Evolutionary conservation across 1,140 invertebrate species (phyloP).

Genomic region (Bombus sylvicola): DNA sequence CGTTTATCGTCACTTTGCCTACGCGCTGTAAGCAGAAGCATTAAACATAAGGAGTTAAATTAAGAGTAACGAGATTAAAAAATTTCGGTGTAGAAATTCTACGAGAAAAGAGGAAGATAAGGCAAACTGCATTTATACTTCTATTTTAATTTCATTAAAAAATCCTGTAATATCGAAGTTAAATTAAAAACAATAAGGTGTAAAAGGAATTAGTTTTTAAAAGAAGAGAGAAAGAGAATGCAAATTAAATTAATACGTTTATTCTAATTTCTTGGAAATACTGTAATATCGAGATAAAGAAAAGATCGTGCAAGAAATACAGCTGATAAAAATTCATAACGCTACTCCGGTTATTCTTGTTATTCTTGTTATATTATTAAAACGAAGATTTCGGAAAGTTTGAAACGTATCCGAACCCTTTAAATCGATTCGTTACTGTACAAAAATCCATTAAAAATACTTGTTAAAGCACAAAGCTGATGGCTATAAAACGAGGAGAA

Average conservation of each 20-base stretch:
- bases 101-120: not conserved
- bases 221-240: too few relatives aligned
- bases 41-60: not conserved
- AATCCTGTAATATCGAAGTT: not conserved
- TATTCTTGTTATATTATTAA: too few relatives aligned
- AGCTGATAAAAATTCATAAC: too few relatives aligned
- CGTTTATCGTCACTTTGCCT: conserved; percentile 93
- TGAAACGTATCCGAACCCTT: not conserved
- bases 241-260: too few relatives aligned
- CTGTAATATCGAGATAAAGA: too few relatives aligned
- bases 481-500: not conserved
- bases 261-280: too few relatives aligned
- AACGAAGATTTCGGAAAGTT: too few relatives aligned
- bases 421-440: not conserved
- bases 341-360: too few relatives aligned
- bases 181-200: too few relatives aligned
- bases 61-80: not conserved
- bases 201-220: too few relatives aligned
- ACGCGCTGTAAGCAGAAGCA: conserved; percentile 89
- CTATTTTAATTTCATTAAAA: not conserved
- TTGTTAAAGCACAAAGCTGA: not conserved
- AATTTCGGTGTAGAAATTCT: not conserved
- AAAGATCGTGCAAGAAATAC: too few relatives aligned
- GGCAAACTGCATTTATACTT: not conserved
- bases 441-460: not conserved